Evolutionary conservation across 2,113 vertebrate species (phyloP), one percentile per base, ranked within the genome.

Genomic region (Sapayoa aenigma): DNA sequence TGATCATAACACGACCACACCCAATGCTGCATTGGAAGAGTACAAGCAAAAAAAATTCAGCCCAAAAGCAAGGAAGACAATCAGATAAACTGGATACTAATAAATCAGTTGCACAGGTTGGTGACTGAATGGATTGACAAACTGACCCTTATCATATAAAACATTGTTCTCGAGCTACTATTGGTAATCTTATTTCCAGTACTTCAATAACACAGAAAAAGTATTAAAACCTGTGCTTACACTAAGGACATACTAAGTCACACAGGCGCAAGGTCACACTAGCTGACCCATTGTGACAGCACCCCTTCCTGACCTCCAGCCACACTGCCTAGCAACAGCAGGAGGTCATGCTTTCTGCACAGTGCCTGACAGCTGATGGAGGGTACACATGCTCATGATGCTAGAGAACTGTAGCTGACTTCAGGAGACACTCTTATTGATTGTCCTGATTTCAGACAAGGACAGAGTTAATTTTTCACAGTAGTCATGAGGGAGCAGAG

Each of bases 241-340:
- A 19, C 24, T 53, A 31, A 22, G 17, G 30, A 46, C 28, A 27
- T 31, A 44, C 12, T 16, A 6, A 73, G 20, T 46, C 33, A 39
- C 14, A 18, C 11, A 27, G 35, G 16, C 19, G 50, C 18, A 53
- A 66, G 30, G 35, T 41, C n/a, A 30, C 2, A 0, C 15, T 12
- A 60, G 15, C 46, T 49, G 18, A 41, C 39, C n/a, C 15, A 25
- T 62, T 60, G 16, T 50, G 82, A 35, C 37, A 42, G 22, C 9
- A 33, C 9, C 66, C 46, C 31, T 67, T 66, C 46, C 31, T 30
- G 46, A 27, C 31, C 39, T 47, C 37, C 58, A 78, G 19, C 25
- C 78, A 28, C 18, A 46, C n/a, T 1, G 0, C n/a, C 14, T 11
- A 58, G 42, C 21, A 24, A 72, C 0, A 3, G 7, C 7, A 53